Evolutionary conservation across 2,888 invertebrate species (phyloP), one percentile per base, ranked within the genome.

Genomic region (Masnerella sp.): DNA sequence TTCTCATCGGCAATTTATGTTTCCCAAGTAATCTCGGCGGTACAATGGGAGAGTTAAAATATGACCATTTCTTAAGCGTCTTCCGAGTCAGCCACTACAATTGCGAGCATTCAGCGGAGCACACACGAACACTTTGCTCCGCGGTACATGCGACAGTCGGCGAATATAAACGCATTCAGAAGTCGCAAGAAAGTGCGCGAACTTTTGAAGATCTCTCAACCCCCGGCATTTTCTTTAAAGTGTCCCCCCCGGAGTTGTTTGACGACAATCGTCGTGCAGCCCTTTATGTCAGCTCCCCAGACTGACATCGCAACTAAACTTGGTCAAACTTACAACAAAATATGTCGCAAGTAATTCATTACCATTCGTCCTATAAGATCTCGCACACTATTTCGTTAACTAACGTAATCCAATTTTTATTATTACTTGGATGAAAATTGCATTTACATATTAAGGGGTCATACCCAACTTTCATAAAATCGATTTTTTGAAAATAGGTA

Each of bases 11-110:
- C 81, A 80, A 83, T 81, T 83, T 80, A 83, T 83, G 42, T 28
- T 80, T 79, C 77, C 76, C 77, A 75, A 78, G 78, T 80, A 79
- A 79, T 82, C 79, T 79, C 78, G 79, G 75, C 79, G 74, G 80
- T 79, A 80, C 78, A 82, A 82, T 79, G 80, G 76, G 67, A 77
- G 67, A 72, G 77, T 78, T 81, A 80, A 83, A 80, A 83, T 83
- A 83, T 81, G 78, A 75, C 77, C 20, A 65, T 54, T 58, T 71
- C 59, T 68, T 59, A 34, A 51, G 77, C 77, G 78, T 79, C 79
- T 79, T 80, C 72, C 77, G 61, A 78, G 74, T 74, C 65, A 62
- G 42, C 70, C 25, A 22, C 18, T 51, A 43, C 59, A 69, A 52
- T 51, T 40, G 34, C 40, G 47, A 49, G 54, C 40, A 56, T 47